Evolutionary conservation across 1,140 invertebrate species (phyloP), one percentile per base, ranked within the genome.

Genomic region (Eupristina koningsbergeri): DNA sequence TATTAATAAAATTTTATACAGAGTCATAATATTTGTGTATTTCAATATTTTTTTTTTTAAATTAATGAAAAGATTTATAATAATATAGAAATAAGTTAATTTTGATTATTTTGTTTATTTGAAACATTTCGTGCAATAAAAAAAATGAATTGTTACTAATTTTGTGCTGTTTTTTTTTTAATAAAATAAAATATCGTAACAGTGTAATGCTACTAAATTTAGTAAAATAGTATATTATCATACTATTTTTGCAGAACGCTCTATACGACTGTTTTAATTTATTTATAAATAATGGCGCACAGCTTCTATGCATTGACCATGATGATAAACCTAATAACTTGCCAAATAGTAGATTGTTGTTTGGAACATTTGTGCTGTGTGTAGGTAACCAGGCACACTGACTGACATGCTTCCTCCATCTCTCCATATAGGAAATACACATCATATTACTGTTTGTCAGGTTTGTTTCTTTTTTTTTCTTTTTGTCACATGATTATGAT

Each of bases 351-450:
- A 90, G 87, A 53, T 84, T 90, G 86, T 90, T 87, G 90, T 90
- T 90, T 91, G 90, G 89, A 91, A 86, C 89, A 87, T 91, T 90
- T 91, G 88, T 91, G 88, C 87, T 91, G 87, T 91, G 90, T 90
- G 86, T 91, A 91, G 90, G 90, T 91, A 91, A 91, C 90, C 90
- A 90, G 90, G 87, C 89, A 86, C 90, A 91, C 86, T 91, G 90
- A 91, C 87, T 86, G 89, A 90, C 87, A 88, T 89, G 89, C 89
- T 90, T 90, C 87, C 87, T 90, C 87, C 89, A 90, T 91, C 87
- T 83, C 86, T 82, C 88, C 86, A 88, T 90, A 86, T 90, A 91
- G 89, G 90, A 90, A 88, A 88, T 84, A 86, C 88, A 88, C 88
- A 88, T 87, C 89, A 90, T 86, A 88, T 89, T 89, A 88, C 87